Percentiles rank a stretch among this genome's conserved stretches.
Conservation (phyloP, 2,888 invertebrate genomes). For the Autographa pulchrina region DNA sequence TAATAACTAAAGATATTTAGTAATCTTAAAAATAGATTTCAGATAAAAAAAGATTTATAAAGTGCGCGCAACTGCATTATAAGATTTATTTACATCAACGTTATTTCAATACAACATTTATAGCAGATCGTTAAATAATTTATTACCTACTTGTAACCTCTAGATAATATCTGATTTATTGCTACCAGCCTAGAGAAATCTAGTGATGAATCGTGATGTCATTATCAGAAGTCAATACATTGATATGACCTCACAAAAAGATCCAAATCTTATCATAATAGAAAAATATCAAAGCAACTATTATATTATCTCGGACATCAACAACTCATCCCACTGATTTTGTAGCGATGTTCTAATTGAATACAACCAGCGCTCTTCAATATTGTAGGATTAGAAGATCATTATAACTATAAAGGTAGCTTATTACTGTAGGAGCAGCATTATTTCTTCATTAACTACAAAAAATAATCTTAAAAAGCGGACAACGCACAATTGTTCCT, state of each 20-base stretch:
- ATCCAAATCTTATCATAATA: conserved; percentile 6
- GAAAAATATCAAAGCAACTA: conserved; percentile 6
- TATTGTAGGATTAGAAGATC: too few relatives aligned
- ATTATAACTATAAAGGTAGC: too few relatives aligned
- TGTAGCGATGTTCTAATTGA: background rate
- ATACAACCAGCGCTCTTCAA: background rate
- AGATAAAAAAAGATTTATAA: background rate
- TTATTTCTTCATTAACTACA: too few relatives aligned
- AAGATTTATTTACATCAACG: background rate
- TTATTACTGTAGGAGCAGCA: too few relatives aligned
- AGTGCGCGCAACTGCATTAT: background rate
- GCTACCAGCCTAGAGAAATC: background rate
- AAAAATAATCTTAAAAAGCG: too few relatives aligned
- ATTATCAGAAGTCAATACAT: conserved; percentile 8
- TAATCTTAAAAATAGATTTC: background rate
- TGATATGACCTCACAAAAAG: conserved; percentile 7
- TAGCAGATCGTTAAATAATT: background rate
- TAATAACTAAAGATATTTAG: background rate
- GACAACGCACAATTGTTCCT: too few relatives aligned
- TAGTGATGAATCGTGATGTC: background rate
- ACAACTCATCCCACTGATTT: background rate
- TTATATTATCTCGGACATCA: background rate
- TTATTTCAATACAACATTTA: background rate
- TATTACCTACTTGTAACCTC: background rate
- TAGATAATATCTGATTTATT: background rate